Percentiles rank a stretch among this genome's conserved stretches.
phyloP scores from a whole-genome alignment of 2,888 invertebrate genomes.

The Cantharis rustica region DNA sequence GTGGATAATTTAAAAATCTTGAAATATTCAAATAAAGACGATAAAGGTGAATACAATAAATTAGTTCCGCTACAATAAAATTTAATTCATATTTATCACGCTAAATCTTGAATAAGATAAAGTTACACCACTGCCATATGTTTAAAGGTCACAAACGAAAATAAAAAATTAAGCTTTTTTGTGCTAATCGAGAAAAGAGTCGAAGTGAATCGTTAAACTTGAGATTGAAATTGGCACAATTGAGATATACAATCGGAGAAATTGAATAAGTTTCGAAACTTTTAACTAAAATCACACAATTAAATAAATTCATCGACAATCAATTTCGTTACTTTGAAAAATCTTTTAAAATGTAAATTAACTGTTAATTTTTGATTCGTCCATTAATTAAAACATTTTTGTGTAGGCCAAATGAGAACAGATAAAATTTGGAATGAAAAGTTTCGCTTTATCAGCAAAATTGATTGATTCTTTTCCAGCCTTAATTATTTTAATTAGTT shows the following conservation, averaged over 20 bases:
- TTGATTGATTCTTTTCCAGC: neutral
- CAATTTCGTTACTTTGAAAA: neutral
- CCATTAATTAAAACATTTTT: neutral
- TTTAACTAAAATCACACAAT: neutral
- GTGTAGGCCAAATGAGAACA: neutral
- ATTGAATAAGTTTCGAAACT: neutral
- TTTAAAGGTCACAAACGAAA: neutral
- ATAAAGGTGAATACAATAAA: neutral
- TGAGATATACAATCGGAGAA: neutral
- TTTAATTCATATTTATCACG: neutral
- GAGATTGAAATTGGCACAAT: neutral
- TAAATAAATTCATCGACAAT: neutral
- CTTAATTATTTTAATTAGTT: neutral
- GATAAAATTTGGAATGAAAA: neutral
- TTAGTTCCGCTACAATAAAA: neutral
- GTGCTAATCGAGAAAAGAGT: neutral
- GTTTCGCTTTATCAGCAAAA: neutral
- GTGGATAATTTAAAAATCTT: neutral
- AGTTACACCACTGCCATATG: neutral
- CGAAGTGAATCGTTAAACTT: neutral
- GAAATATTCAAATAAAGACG: neutral
- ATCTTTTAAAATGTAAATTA: neutral
- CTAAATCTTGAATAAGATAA: neutral
- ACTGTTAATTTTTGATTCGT: neutral
- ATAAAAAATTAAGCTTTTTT: neutral